Evolutionary conservation across 2,888 invertebrate species (phyloP), one percentile per base, ranked within the genome.

Genomic region (Hypselothyrea guttata): DNA sequence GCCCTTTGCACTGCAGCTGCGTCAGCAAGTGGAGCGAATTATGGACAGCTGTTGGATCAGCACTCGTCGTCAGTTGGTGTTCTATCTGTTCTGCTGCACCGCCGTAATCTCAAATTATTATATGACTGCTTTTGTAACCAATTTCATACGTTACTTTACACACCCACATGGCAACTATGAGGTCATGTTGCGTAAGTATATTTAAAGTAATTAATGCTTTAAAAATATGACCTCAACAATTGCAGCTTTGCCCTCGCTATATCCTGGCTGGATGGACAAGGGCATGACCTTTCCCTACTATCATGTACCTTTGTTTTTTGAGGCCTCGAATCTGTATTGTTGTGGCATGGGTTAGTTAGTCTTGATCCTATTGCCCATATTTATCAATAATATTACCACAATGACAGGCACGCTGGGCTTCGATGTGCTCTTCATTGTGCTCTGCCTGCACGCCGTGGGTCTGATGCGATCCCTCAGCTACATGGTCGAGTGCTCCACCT

Each of bases 381-480:
- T 38, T 46, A 16, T 8, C n/a, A 41, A 65, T 34, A 35, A 22
- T 22, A 22, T 3, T 42, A 1, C 31, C 18, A 18, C 7, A 12
- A 8, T 22, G 13, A 15, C 37, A 88, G 88, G 74, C 54, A 84
- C 87, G 5, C 27, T 85, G 1, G 73, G 84, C 59, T 88, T 88
- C 33, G 88, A 88, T 63, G 83, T 83, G 11, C 53, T 86, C 12
- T 88, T 88, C 45, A 75, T 87, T 44, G 74, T 88, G 2, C 46
- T 88, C 2, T 79, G 84, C 12, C 57, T 77, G 40, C 89, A 88
- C 40, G 57, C 71, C 7, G 79, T 86, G 31, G 88, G 84, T 0
- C 62, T 89, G 2, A 64, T 86, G 12, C 51, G 65, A 18, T 61
- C 86, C 0, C 72, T 88, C 1, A 69, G 52, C 40, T 38, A 64